phyloP scores from a whole-genome alignment of 2,888 invertebrate species.

The Torymus texanus region DNA sequence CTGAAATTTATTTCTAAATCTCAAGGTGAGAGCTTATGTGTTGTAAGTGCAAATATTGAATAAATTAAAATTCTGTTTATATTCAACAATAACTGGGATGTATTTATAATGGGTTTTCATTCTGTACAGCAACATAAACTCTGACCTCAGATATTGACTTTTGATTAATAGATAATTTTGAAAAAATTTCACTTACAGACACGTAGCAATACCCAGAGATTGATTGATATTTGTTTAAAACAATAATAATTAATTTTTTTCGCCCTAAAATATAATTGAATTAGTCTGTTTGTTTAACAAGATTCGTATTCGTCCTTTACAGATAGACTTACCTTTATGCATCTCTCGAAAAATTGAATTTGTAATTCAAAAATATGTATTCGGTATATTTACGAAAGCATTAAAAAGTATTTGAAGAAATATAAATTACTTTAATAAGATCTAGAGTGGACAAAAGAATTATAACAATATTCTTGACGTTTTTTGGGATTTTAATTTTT shows the following conservation, averaged over 20 bases:
- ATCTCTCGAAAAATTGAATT: too few relatives aligned
- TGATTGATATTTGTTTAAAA: slow-evolving; percentile 4
- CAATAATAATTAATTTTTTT: too few relatives aligned
- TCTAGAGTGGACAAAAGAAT: too few relatives aligned
- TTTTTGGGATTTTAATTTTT: neutral
- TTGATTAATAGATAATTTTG: slow-evolving; percentile 55
- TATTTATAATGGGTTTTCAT: slow-evolving; percentile 37
- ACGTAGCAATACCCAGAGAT: slow-evolving; percentile 65
- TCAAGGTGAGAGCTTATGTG: slow-evolving; percentile 75
- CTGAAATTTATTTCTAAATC: slow-evolving; percentile 58
- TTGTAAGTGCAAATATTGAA: slow-evolving; percentile 71
- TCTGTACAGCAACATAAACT: slow-evolving; percentile 64
- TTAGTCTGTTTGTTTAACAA: too few relatives aligned
- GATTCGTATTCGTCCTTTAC: too few relatives aligned
- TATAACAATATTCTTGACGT: too few relatives aligned
- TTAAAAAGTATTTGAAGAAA: too few relatives aligned
- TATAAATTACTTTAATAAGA: too few relatives aligned
- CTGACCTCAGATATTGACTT: slow-evolving; percentile 63
- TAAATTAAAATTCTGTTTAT: neutral
- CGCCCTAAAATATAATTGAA: too few relatives aligned
- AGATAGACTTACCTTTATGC: too few relatives aligned
- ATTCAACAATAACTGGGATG: neutral
- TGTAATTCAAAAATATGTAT: too few relatives aligned
- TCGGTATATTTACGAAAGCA: too few relatives aligned
- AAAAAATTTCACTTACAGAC: slow-evolving; percentile 65